These are phyloP conservation scores for Clarias pachynema DNA, from an alignment of 2,797 vertebrate species.

Conservation along the genomic window DNA sequence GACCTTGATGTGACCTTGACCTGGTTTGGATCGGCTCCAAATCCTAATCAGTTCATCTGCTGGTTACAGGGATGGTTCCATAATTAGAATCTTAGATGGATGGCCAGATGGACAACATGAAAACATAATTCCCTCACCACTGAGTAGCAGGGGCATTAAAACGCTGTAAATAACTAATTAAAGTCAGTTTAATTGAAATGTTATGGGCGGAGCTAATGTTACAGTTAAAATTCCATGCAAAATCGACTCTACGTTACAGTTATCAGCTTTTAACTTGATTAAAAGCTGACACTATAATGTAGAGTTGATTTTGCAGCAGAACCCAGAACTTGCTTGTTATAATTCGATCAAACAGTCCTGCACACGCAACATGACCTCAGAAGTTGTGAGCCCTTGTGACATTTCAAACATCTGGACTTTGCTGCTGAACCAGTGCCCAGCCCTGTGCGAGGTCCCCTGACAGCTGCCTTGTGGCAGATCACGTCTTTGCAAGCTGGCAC, in stretches of 20 bases:
- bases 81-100: background rate
- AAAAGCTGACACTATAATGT: background rate
- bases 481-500: conserved; percentile 51
- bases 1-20: background rate
- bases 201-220: background rate
- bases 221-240: background rate
- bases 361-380: conserved; percentile 13
- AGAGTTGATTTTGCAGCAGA: background rate
- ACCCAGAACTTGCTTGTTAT: background rate
- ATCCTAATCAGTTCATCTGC: background rate
- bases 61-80: background rate
- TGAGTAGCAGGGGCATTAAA: background rate
- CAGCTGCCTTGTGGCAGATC: conserved; percentile 51
- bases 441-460: conserved; percentile 36
- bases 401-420: conserved; percentile 44
- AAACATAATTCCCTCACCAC: background rate
- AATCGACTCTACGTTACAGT: background rate
- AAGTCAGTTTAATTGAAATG: background rate
- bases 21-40: background rate
- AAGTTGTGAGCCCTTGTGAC: background rate
- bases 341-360: conserved; percentile 5
- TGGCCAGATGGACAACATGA: background rate
- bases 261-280: background rate
- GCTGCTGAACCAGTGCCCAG: conserved; percentile 37
- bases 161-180: no score